Conservation (phyloP, 2,888 invertebrate species). For the Aromia moschata region DNA sequence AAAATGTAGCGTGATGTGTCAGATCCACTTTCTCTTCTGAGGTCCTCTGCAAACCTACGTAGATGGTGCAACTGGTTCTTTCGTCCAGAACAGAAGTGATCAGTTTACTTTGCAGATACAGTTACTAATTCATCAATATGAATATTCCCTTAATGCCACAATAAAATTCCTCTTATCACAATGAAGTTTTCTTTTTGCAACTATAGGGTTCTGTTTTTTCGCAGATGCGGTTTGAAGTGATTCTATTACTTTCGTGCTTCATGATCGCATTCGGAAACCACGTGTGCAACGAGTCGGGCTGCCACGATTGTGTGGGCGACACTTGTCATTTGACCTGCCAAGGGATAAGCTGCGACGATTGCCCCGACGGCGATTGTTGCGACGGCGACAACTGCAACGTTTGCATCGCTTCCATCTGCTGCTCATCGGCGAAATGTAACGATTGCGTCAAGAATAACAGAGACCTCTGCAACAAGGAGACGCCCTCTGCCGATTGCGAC, state of each 20-base stretch:
- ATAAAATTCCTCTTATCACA: too few species aligned
- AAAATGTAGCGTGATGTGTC: too few species aligned
- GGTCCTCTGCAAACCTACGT: too few species aligned
- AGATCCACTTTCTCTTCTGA: too few species aligned
- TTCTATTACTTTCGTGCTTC: background rate
- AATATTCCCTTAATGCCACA: too few species aligned
- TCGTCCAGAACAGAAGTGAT: too few species aligned
- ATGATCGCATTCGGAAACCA: background rate
- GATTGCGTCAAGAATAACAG: background rate
- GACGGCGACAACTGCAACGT: slow-evolving; percentile 13
- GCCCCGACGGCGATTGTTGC: slow-evolving; percentile 19
- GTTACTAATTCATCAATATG: too few species aligned
- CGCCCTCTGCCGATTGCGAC: background rate
- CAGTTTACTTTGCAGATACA: too few species aligned
- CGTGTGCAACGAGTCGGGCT: background rate
- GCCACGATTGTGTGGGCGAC: slow-evolving; percentile 6
- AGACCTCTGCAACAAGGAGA: background rate
- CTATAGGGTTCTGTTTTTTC: background rate
- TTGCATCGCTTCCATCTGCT: slow-evolving; percentile 11
- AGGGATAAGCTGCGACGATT: background rate
- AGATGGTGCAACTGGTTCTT: too few species aligned
- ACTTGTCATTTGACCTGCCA: slow-evolving; percentile 11
- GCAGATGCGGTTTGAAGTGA: background rate
- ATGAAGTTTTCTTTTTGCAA: too few species aligned
- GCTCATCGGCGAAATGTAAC: slow-evolving; percentile 11